Conservation (phyloP, 1,140 invertebrate genomes). For the Drosophila baimaii region DNA sequence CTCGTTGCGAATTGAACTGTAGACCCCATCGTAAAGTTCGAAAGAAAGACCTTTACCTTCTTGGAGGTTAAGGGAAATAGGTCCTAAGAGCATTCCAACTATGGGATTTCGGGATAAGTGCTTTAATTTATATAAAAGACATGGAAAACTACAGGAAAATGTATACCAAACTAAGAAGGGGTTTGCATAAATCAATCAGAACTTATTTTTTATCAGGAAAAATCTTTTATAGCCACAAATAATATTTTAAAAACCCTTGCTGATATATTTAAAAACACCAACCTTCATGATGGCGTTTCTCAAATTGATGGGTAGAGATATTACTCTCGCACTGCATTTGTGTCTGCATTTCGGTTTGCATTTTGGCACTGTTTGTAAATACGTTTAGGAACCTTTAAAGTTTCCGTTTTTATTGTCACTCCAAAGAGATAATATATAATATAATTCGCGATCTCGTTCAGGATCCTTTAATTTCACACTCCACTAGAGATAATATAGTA, state of each 20-base stretch:
- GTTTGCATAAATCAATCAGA: no score
- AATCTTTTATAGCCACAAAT: not conserved
- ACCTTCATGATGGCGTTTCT: constrained; percentile 24
- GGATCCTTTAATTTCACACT: no score
- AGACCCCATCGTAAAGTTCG: constrained; percentile 24
- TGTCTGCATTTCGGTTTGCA: constrained; percentile 39
- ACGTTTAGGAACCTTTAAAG: constrained; percentile 1
- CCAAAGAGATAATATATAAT: no score
- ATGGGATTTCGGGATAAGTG: no score
- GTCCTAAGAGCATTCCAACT: accelerated
- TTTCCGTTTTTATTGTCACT: not conserved
- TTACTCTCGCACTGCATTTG: constrained; percentile 46
- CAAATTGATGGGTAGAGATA: not conserved
- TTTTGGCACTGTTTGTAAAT: constrained; percentile 18
- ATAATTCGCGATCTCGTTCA: no score
- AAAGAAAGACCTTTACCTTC: constrained; percentile 26
- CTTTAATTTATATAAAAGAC: not conserved
- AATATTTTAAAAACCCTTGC: not conserved
- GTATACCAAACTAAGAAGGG: no score
- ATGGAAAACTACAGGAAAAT: not conserved
- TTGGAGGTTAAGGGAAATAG: not conserved
- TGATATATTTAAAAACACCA: constrained; percentile 5
- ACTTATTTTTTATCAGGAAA: not conserved
- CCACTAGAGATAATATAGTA: not conserved
- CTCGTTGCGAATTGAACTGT: constrained; percentile 38